These are phyloP conservation scores for Aphyosemion australe DNA, from an alignment of 2,113 vertebrate species.

Conservation along the genomic window DNA sequence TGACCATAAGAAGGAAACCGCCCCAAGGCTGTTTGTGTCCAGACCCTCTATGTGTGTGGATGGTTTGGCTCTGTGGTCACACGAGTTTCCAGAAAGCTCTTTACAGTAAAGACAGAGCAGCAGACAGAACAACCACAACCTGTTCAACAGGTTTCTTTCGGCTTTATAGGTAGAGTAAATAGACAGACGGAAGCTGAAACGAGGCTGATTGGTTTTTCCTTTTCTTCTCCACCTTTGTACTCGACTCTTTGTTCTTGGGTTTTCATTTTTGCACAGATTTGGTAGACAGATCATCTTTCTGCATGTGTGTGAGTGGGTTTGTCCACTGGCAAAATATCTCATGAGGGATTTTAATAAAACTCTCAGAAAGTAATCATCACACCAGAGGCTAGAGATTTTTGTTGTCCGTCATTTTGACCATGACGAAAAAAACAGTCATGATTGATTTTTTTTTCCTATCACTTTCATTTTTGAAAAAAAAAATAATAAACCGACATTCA, in stretches of 20 bases:
- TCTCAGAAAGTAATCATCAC: no score
- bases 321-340: no score
- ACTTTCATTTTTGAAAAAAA: no score
- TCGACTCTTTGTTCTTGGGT: not conserved
- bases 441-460: no score
- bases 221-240: constrained; percentile 22
- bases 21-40: constrained; percentile 18
- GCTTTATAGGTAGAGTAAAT: constrained; percentile 20
- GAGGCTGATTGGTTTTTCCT: constrained; percentile 6
- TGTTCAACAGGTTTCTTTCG: constrained; percentile 46
- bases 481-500: no score
- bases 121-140: constrained; percentile 30
- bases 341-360: no score
- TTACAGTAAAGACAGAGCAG: not conserved
- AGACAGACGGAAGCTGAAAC: constrained; percentile 19
- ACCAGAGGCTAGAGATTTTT: no score
- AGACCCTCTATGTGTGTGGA: constrained; percentile 2
- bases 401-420: no score
- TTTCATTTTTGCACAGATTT: not conserved
- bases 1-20: constrained; percentile 31
- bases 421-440: no score
- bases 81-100: not conserved
- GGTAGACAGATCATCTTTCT: no score
- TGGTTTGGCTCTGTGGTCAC: constrained; percentile 6
- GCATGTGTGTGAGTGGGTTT: no score